These are phyloP conservation scores for Caloenas nicobarica DNA, from an alignment of 2,113 vertebrate genomes.

Conservation along the genomic window DNA sequence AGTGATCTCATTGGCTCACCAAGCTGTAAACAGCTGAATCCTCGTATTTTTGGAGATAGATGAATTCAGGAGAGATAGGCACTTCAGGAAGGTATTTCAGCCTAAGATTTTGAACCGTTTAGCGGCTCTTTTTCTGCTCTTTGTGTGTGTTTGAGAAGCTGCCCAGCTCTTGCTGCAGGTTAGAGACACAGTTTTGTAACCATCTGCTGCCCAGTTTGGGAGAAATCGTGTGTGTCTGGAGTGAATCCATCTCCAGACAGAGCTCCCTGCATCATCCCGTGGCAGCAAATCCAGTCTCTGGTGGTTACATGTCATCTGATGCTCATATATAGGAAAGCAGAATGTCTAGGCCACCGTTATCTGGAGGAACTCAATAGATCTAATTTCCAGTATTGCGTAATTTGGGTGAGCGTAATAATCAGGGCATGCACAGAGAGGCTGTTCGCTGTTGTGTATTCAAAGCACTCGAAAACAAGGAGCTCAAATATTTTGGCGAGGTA, in stretches of 20 bases:
- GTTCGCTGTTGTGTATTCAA: rapidly evolving
- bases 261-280: rapidly evolving
- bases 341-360: rapidly evolving
- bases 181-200: rapidly evolving
- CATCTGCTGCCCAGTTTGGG: rapidly evolving
- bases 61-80: neutral
- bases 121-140: neutral
- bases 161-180: neutral
- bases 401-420: rapidly evolving
- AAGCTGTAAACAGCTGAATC: neutral
- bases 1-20: neutral
- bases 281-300: neutral
- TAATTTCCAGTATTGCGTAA: rapidly evolving
- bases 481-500: neutral
- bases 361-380: rapidly evolving
- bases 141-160: rapidly evolving
- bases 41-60: rapidly evolving
- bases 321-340: rapidly evolving
- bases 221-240: rapidly evolving
- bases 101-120: neutral
- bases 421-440: rapidly evolving
- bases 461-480: rapidly evolving
- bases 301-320: rapidly evolving
- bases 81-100: neutral
- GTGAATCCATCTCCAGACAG: neutral